Base-by-base conservation (phyloP, 2,797 vertebrate species). In the Neosalanx taihuensis region DNA sequence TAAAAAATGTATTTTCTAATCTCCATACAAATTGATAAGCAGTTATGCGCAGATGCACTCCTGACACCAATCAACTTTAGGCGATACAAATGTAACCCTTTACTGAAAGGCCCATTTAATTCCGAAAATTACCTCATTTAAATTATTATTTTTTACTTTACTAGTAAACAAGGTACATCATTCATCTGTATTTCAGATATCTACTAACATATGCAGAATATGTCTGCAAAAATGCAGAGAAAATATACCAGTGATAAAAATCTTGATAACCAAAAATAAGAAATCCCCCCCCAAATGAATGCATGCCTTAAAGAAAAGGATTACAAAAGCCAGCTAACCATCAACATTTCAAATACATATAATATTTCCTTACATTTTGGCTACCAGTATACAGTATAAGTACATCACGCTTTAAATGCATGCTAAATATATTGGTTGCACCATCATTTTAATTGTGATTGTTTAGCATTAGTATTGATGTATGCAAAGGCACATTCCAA, bases 401-500 rank as follows among this genome's bases (percentile, higher is more conserved):
- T 60, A 9, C 20, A 12, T 60, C 5, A 60, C 29, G 4, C 20
- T 29, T 23, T 23, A 10, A 9, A 12, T 9, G 23, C 56, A n/a
- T 58, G 33, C 3, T 7, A 63, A 3, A 35, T 3, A 33, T 63
- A 3, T 31, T 33, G 6, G 30, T 31, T 18, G 33, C 18, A 12
- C 17, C 60, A 33, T 30, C 30, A 35, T 13, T 60, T 60, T 60
- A 29, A 35, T 37, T 64, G 30, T 35, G 18, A 35, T 37, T 37
- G 62, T 64, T 64, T 64, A n/a, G 62, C 31, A 33, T 18, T 20
- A 4, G 31, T 35, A 18, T n/a, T 33, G 61, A 63, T 63, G n/a
- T 64, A 41, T 64, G 31, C 62, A 64, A 20, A 41, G 33, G 20
- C 62, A n/a, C 9, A 64, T 64, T 64, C n/a, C 29, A n/a, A 18